These are phyloP conservation scores for Enteromius viviparus DNA, from an alignment of 2,797 vertebrate genomes.

Conservation along the genomic window DNA sequence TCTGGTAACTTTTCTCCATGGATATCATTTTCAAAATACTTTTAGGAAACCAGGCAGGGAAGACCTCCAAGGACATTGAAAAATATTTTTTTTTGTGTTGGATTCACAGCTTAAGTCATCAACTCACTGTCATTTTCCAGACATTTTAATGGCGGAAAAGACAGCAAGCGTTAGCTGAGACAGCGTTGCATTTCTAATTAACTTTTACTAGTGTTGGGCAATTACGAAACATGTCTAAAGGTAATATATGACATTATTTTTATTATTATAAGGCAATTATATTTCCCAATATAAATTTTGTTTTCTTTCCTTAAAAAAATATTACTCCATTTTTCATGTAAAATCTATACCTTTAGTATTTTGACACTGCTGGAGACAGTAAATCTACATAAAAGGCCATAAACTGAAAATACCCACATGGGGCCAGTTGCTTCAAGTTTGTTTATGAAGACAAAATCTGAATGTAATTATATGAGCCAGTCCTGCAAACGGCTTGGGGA, in stretches of 20 bases:
- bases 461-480: background rate
- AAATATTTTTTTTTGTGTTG: background rate
- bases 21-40: slow-evolving; percentile 24
- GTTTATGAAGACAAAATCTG: background rate
- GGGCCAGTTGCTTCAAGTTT: background rate
- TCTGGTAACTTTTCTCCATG: slow-evolving; percentile 35
- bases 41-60: slow-evolving; percentile 9
- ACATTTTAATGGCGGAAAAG: slow-evolving; percentile 23
- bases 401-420: background rate
- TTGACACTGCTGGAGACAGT: background rate
- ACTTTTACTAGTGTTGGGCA: slow-evolving; percentile 2
- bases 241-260: background rate
- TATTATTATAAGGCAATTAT: background rate
- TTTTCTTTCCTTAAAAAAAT: background rate
- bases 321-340: background rate
- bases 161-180: background rate
- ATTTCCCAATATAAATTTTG: background rate
- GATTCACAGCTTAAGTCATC: background rate
- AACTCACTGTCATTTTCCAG: background rate
- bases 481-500: background rate
- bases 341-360: background rate
- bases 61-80: slow-evolving; percentile 29
- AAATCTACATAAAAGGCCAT: background rate
- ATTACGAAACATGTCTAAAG: background rate
- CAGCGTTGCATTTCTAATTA: background rate